Evolutionary conservation across 1,140 invertebrate species (phyloP), one percentile per base, ranked within the genome.

Genomic region (Drusus annulatus): DNA sequence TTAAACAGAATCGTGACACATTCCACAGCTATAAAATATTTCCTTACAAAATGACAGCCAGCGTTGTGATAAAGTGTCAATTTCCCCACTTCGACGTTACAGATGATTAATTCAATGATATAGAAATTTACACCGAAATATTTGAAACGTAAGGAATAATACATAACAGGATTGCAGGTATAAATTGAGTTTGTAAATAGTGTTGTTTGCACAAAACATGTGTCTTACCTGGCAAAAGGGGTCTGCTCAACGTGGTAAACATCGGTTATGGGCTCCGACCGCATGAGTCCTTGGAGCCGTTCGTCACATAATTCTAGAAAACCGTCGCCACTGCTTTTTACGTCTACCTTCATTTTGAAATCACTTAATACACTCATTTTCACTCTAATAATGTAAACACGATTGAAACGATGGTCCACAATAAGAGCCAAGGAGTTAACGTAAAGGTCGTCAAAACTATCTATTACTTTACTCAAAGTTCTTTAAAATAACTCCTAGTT

Each of bases 181-280:
- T 45, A 13, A 45, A 13, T 45, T 13, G 36, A 45, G 36, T 45
- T 45, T 10, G 36, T 45, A 45, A 45, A 5, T 13, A 68, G 31
- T 8, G n/a, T 28, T 52, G 16, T 51, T 71, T 71, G 17, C 28
- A 28, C 28, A 65, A 65, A 65, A 69, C 65, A 68, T 68, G 65
- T 69, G 65, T 86, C 87, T 78, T 78, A 93, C 93, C 93, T 93
- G 90, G 92, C 92, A 90, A 93, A 93, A 84, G 93, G 93, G 86
- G 92, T 93, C 85, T 93, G 92, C 85, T 93, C 93, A 84, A 93
- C 92, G 86, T 92, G 90, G 87, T 93, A 93, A 78, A 93, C 90
- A 84, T 92, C 91, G 82, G 91, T 91, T 87, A 93, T 93, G 80
- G 92, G 91, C 85, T 92, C 91, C 84, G 90, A 89, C 79, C 91